These are phyloP conservation scores for Erythrolamprus reginae DNA, from an alignment of 2,113 vertebrate species.

Conservation along the genomic window DNA sequence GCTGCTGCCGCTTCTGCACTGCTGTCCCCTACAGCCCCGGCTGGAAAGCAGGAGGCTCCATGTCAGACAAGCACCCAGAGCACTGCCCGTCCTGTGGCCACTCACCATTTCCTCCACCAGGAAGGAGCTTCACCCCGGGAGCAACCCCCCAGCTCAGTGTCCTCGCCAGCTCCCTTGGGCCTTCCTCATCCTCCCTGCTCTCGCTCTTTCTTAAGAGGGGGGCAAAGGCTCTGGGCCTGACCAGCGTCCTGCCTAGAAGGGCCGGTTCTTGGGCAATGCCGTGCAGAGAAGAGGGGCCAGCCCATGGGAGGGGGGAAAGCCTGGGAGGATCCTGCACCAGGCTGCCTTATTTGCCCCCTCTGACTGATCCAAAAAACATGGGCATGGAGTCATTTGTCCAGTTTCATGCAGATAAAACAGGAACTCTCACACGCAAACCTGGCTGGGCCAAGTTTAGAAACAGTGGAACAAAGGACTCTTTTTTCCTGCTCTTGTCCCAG, in stretches of 20 bases:
- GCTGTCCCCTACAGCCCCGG: conserved; percentile 61
- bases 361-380: background rate
- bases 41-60: conserved; percentile 32
- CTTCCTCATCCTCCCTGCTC: background rate
- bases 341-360: background rate
- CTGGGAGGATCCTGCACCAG: background rate
- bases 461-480: background rate
- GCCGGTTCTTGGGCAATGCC: background rate
- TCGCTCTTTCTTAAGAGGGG: background rate
- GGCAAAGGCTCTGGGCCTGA: background rate
- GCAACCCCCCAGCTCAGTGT: background rate
- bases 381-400: background rate
- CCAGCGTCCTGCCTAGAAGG: background rate
- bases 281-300: background rate
- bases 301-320: background rate
- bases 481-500: background rate
- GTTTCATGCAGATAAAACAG: background rate
- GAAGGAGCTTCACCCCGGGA: background rate
- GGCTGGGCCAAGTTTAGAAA: background rate
- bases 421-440: background rate
- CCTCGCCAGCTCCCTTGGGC: background rate
- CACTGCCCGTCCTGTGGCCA: background rate
- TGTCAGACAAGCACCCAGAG: accelerated
- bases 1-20: conserved; percentile 68
- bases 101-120: too few species aligned